Evolutionary conservation across 2,888 invertebrate species (phyloP), one percentile per base, ranked within the genome.

Genomic region (Lamellibrachia satsuma): DNA sequence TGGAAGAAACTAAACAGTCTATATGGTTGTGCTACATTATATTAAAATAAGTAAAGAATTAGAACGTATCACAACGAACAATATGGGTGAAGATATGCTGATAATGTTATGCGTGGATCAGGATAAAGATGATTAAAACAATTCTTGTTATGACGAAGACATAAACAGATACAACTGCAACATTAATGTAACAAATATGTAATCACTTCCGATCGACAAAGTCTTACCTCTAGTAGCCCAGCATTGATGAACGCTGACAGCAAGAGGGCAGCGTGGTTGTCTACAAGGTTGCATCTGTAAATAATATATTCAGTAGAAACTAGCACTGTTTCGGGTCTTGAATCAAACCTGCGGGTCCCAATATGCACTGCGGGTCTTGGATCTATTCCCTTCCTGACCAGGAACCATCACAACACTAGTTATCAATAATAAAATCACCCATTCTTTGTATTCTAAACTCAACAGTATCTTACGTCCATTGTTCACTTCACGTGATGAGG

Each of bases 181-280:
- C 39, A 91, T 52, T 51, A 91, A 27, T 51, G 27, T 52, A 52
- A 22, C 39, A 11, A 52, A 39, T 91, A 52, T 27, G 15, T 27
- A 27, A 27, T 91, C 27, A 27, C 52, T 91, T 15, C 11, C 51
- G 52, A 11, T 15, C 3, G 52, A 91, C 15, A 55, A 55, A 60
- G 91, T 91, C 95, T 94, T 94, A 96, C 97, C 96, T 98, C 98
- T 93, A 99, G 97, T 92, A 99, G 97, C 57, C 99, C 99, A 92
- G 97, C 97, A 97, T 98, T 98, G 94, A 99, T 97, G 96, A 99
- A 98, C 96, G 98, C 98, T 96, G 98, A 98, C 92, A 99, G 97
- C 95, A 99, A 97, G 92, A 99, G 97, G 7, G 99, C 98, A 95
- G 98, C 97, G 97, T 99, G 99, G 96, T 98, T 98, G 96, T 99